Percentiles rank a stretch among this genome's conserved stretches.
These are phyloP conservation scores for Daboia siamensis DNA, from an alignment of 2,113 vertebrate genomes.

Conservation along the genomic window DNA sequence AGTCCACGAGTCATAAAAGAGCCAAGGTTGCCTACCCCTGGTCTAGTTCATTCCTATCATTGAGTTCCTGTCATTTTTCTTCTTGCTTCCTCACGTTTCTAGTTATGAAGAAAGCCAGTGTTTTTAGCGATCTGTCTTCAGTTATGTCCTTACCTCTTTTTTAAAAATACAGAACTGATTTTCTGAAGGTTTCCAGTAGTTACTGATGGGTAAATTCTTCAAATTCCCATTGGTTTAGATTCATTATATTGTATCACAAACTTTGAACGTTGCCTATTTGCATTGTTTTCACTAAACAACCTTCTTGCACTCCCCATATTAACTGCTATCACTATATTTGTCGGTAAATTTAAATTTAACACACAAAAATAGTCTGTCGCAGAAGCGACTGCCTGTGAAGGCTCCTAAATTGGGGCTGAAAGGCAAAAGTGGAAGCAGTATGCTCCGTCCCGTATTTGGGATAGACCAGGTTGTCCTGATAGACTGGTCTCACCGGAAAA, in stretches of 20 bases:
- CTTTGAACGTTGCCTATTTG: not conserved
- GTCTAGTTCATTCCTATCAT: no score
- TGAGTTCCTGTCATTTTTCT: not conserved
- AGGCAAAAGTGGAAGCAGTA: no score
- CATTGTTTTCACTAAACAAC: not conserved
- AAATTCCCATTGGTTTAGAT: not conserved
- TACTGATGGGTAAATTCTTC: not conserved
- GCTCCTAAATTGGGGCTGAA: no score
- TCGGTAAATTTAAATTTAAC: no score
- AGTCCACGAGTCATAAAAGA: no score
- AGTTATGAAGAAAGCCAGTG: not conserved
- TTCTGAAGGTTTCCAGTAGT: not conserved
- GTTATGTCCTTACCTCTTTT: not conserved
- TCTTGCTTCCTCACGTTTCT: not conserved
- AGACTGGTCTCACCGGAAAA: no score
- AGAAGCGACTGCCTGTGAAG: no score
- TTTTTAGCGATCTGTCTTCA: not conserved
- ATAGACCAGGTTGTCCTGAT: no score
- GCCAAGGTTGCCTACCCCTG: no score
- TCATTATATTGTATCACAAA: not conserved
- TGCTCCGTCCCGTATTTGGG: no score
- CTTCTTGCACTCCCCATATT: not conserved
- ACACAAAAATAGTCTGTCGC: no score
- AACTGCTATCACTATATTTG: no score
- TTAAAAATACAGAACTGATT: not conserved